Conservation (phyloP, 2,113 vertebrate species). For the Himantopus leucocephalus region DNA sequence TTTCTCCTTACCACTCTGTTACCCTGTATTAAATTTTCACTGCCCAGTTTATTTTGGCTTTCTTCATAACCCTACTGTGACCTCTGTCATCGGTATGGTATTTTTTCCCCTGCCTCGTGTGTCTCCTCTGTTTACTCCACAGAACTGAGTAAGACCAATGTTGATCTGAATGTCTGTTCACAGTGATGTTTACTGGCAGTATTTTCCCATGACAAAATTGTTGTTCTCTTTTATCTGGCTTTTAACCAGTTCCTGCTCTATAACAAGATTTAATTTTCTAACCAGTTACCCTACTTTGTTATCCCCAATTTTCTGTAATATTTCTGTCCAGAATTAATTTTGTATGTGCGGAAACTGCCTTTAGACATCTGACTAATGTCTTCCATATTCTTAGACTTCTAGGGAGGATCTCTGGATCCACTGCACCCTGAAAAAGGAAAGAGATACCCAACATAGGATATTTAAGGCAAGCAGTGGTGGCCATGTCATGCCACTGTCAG, state of each 20-base stretch:
- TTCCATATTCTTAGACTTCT: background rate
- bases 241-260: background rate
- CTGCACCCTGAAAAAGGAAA: background rate
- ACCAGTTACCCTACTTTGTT: background rate
- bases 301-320: background rate
- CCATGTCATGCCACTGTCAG: too few relatives aligned
- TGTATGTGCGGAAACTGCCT: background rate
- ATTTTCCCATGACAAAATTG: conserved; percentile 7
- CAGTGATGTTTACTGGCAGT: conserved; percentile 3
- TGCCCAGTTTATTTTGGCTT: conserved; percentile 27
- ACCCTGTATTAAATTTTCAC: background rate
- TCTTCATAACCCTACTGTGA: background rate
- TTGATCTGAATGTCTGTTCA: conserved; percentile 7
- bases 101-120: background rate
- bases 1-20: background rate
- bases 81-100: conserved; percentile 7
- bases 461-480: background rate
- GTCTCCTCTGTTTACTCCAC: conserved; percentile 16
- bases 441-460: background rate
- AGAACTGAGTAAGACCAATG: background rate
- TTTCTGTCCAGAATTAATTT: background rate
- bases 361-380: background rate
- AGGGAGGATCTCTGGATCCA: background rate
- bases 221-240: background rate
- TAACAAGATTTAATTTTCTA: background rate